phyloP scores from a whole-genome alignment of 2,113 vertebrate genomes.

The Chascanopsetta lugubris region DNA sequence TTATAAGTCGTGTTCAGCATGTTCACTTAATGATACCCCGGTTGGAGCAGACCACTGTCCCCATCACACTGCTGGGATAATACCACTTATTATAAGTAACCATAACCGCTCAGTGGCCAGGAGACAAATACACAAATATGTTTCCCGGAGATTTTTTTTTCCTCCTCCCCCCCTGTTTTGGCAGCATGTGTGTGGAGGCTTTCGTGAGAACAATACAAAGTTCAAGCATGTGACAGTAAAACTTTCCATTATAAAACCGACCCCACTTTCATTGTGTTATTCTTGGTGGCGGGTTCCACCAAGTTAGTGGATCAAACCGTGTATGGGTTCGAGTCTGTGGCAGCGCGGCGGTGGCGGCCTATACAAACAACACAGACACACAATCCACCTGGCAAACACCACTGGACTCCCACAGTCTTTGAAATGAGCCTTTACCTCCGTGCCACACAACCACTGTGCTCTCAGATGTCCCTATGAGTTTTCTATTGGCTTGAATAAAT shows the following conservation, averaged over 20 bases:
- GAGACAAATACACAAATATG: slow-evolving; percentile 29
- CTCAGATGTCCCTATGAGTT: background rate
- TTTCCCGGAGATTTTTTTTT: slow-evolving; percentile 42
- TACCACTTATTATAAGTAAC: slow-evolving; percentile 42
- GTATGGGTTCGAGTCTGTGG: slow-evolving; percentile 38
- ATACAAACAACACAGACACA: slow-evolving; percentile 43
- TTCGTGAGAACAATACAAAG: slow-evolving; percentile 49
- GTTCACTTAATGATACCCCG: slow-evolving; percentile 31
- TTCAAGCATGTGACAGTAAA: slow-evolving; percentile 43
- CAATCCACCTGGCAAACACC: slow-evolving; percentile 42
- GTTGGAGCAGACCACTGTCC: slow-evolving; percentile 28
- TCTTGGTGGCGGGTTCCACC: slow-evolving; percentile 50
- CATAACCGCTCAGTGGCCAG: slow-evolving; percentile 28
- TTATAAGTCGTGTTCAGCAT: slow-evolving; percentile 7
- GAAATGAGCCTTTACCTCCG: slow-evolving; percentile 32
- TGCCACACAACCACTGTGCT: background rate
- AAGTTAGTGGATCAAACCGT: slow-evolving; percentile 39
- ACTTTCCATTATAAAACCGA: slow-evolving; percentile 68
- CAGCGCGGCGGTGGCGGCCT: slow-evolving; percentile 31
- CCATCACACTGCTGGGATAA: slow-evolving; percentile 39
- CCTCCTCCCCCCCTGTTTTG: slow-evolving; percentile 31
- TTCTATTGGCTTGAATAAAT: too few relatives aligned
- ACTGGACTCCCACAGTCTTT: slow-evolving; percentile 22
- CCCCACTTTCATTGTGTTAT: slow-evolving; percentile 53
- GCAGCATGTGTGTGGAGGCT: slow-evolving; percentile 21